Conservation (phyloP, 2,888 invertebrate genomes). For the Cryptus armator region DNA sequence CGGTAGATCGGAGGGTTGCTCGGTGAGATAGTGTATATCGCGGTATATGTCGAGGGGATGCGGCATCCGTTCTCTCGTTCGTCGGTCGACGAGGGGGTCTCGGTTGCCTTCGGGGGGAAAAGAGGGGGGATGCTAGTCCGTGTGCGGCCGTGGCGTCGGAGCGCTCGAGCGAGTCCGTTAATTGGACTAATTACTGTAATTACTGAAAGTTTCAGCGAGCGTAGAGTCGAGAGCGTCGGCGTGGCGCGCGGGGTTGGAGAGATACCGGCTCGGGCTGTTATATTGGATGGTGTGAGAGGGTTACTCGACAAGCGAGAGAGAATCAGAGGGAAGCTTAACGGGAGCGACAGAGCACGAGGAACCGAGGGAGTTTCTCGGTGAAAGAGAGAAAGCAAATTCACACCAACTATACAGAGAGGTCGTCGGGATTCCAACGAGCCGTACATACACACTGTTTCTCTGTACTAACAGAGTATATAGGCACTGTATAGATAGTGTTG, state of each 20-base stretch:
- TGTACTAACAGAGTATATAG: constrained; percentile 38
- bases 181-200: constrained; percentile 85
- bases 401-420: constrained; percentile 54
- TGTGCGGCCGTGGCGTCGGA: constrained; percentile 76
- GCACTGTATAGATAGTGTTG: neutral
- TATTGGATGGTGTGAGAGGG: constrained; percentile 50
- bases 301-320: constrained; percentile 23
- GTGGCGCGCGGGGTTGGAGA: constrained; percentile 70
- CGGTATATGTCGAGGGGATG: constrained; percentile 44
- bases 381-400: constrained; percentile 63
- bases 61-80: constrained; percentile 51
- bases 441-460: constrained; percentile 54
- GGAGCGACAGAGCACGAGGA: constrained; percentile 35
- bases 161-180: constrained; percentile 84
- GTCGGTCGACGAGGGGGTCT: constrained; percentile 56
- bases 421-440: constrained; percentile 64
- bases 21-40: constrained; percentile 45
- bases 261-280: constrained; percentile 74
- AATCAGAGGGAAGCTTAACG: constrained; percentile 39
- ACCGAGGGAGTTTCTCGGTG: constrained; percentile 15
- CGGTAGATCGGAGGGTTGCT: constrained; percentile 53
- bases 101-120: constrained; percentile 61
- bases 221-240: constrained; percentile 57
- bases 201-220: constrained; percentile 84
- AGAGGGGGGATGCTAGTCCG: constrained; percentile 42